A percentile compares a stretch with the other conserved stretches of the same genome.
These are phyloP conservation scores for Xiphydria camelus DNA, from an alignment of 2,888 invertebrate species.

Conservation along the genomic window DNA sequence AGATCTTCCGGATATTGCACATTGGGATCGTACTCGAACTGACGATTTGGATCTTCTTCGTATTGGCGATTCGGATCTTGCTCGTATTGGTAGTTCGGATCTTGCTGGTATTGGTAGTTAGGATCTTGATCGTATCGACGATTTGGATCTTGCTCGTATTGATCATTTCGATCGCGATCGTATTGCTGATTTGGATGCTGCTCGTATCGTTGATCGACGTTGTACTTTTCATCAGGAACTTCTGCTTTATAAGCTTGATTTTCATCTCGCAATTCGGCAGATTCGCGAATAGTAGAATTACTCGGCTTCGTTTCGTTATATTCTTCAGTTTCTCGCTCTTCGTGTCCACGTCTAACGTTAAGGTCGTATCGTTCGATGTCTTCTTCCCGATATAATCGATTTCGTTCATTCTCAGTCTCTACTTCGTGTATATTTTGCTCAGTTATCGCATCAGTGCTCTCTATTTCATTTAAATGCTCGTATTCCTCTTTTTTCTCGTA, in stretches of 20 bases:
- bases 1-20: slow-evolving; percentile 17
- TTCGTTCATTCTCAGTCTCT: too few relatives aligned
- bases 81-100: slow-evolving; percentile 10
- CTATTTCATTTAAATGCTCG: too few relatives aligned
- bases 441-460: too few relatives aligned
- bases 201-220: neutral
- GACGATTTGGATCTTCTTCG: slow-evolving; percentile 1
- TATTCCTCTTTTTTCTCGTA: too few relatives aligned
- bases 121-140: slow-evolving; percentile 27
- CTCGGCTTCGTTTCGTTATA: slow-evolving; percentile 26
- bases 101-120: slow-evolving; percentile 19
- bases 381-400: too few relatives aligned
- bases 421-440: too few relatives aligned
- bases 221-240: neutral
- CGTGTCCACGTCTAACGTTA: slow-evolving; percentile 7
- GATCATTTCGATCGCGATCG: slow-evolving; percentile 12
- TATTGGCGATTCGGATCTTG: slow-evolving; percentile 23
- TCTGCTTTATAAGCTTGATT: too few relatives aligned
- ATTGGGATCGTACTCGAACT: slow-evolving; percentile 18
- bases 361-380: too few relatives aligned
- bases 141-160: slow-evolving; percentile 3
- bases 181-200: slow-evolving; percentile 11
- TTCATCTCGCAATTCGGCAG: too few relatives aligned
- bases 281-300: slow-evolving; percentile 17
- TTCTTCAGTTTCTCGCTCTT: slow-evolving; percentile 19